phyloP scores from a whole-genome alignment of 1,140 invertebrate genomes.

The Oppia nitens region DNA sequence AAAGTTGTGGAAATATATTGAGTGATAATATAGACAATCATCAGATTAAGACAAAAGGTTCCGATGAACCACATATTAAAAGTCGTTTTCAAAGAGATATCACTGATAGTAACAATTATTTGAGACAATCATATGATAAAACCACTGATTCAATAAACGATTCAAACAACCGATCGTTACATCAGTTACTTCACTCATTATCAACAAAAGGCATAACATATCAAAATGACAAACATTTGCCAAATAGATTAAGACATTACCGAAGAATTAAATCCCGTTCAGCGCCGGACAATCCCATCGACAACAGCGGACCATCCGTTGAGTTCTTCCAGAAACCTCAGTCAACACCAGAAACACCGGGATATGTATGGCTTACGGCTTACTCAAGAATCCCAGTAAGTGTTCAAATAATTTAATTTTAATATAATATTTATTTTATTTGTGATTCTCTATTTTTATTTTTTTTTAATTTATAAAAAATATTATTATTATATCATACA shows the following conservation, averaged over 20 bases:
- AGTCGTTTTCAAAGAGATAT: not conserved
- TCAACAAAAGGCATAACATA: not conserved
- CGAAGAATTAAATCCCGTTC: not conserved
- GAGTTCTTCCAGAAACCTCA: constrained; percentile 20
- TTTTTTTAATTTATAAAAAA: too few species aligned
- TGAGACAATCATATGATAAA: not conserved
- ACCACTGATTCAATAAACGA: not conserved
- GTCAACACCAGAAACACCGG: constrained; percentile 14
- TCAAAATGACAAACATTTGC: not conserved
- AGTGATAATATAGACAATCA: not conserved
- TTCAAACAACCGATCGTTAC: not conserved
- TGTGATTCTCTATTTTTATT: too few species aligned
- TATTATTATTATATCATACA: too few species aligned
- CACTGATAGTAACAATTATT: not conserved
- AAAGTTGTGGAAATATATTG: too few species aligned
- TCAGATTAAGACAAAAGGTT: not conserved
- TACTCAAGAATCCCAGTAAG: constrained; percentile 26
- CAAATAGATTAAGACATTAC: not conserved
- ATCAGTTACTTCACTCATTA: not conserved
- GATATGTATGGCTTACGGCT: constrained; percentile 24
- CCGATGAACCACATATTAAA: not conserved
- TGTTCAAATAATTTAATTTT: not conserved
- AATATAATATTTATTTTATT: too few species aligned
- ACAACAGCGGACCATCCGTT: constrained; percentile 9
- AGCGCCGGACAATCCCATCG: not conserved